Base-by-base conservation (phyloP, 2,888 invertebrate genomes). In the Priocnemis perturbator region DNA sequence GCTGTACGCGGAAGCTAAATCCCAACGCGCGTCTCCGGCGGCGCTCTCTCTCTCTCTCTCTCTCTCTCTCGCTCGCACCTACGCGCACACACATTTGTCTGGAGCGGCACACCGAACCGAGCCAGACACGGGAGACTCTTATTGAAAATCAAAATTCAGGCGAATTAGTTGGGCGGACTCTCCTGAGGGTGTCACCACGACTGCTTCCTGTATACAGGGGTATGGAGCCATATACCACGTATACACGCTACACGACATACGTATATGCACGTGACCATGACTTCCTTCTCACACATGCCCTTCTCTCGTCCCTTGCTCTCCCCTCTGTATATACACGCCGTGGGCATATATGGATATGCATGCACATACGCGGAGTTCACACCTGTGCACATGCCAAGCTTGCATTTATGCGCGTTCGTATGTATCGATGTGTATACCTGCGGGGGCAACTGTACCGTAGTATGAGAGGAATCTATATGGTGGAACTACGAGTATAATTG, bases 81-180 rank as follows among this genome's bases (percentile, higher is more conserved):
- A 19, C 48, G 59, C 64, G n/a, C 58, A 53, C 61, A 60, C 60
- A 37, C 65, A 60, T 61, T 17, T 64, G 57, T 52, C 59, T 52
- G 20, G 45, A 58, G 60, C 69, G 64, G 48, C 60, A 23, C 64
- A 66, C 44, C 59, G 69, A 69, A 62, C 64, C 4, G 37, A 11
- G 71, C 60, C 57, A 37, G 37, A 37, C 37, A 61, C 64, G 61
- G 60, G 37, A 60, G 58, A 60, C 67, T 82, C 86, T 87, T 87
- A 87, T 88, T 88, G 88, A 87, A 87, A 88, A 87, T 88, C 87
- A 88, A 87, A 88, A 88, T 88, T 87, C 86, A 84, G 79, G 80
- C 79, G 82, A 86, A 87, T 86, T 86, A 86, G 84, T 85, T 61
- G 63, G 48, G 19, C 67, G 58, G 58, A 57, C 53, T 53, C 21